Evolutionary conservation across 2,113 vertebrate genomes (phyloP).

Genomic region (Spilogale gracilis): DNA sequence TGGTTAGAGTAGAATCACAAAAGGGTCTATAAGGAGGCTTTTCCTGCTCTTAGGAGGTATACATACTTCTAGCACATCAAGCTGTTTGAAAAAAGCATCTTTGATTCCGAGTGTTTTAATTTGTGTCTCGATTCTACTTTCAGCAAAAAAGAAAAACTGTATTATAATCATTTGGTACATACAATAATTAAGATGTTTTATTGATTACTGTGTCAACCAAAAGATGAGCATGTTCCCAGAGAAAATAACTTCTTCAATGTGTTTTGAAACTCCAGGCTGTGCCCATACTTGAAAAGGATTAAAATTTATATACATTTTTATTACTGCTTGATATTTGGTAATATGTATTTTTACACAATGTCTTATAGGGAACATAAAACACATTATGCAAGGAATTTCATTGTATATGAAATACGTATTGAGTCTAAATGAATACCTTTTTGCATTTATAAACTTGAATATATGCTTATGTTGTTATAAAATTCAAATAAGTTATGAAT

Average conservation of each 20-base stretch:
- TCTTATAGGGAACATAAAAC: not conserved
- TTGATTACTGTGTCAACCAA: not conserved
- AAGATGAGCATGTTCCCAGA: not conserved
- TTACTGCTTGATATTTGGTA: not conserved
- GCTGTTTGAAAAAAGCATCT: not conserved
- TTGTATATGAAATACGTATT: not conserved
- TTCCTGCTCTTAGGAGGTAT: not conserved
- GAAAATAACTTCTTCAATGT: not conserved
- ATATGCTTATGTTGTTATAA: conserved; percentile 12
- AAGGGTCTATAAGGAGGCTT: not conserved
- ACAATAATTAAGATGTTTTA: conserved; percentile 3
- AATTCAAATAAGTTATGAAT: not conserved
- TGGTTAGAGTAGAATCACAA: not conserved
- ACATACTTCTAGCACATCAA: not conserved
- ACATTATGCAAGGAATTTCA: not conserved
- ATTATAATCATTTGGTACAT: not conserved
- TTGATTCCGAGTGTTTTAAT: conserved; percentile 16
- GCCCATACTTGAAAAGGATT: not conserved
- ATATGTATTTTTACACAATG: not conserved
- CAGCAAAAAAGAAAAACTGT: conserved; percentile 9
- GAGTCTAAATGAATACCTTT: not conserved
- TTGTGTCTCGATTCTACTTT: not conserved
- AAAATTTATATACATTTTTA: not conserved
- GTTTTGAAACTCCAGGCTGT: not conserved
- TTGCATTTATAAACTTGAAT: conserved; percentile 35